A percentile compares a stretch with the other conserved stretches of the same genome.
phyloP scores from a whole-genome alignment of 2,888 invertebrate genomes.

The Macropis europaea region DNA sequence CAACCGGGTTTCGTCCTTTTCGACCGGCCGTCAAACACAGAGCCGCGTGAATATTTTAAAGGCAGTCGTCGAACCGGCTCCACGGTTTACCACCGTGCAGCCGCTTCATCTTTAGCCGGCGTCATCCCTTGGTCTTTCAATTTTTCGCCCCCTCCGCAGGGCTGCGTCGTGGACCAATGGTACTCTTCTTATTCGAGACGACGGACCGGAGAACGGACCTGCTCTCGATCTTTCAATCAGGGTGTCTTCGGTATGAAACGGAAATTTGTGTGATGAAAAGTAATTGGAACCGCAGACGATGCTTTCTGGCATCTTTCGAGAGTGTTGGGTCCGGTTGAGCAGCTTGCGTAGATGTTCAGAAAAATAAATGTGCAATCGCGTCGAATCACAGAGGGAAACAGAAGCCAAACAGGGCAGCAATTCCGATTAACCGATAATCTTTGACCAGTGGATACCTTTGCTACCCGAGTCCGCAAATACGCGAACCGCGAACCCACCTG shows the following conservation, averaged over 20 bases:
- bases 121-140: not conserved
- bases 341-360: not conserved
- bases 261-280: too few relatives aligned
- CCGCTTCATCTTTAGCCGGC: constrained; percentile 53
- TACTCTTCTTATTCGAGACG: too few relatives aligned
- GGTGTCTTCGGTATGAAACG: not conserved
- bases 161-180: not conserved
- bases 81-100: too few relatives aligned
- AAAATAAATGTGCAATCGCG: not conserved
- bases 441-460: constrained; percentile 54
- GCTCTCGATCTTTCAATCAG: not conserved
- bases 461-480: constrained; percentile 50
- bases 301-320: not conserved
- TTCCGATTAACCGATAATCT: constrained; percentile 48
- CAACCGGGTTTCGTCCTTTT: constrained; percentile 33
- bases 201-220: too few relatives aligned
- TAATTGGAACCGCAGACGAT: too few relatives aligned
- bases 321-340: not conserved
- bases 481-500: constrained; percentile 33
- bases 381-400: constrained; percentile 28
- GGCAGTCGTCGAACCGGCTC: constrained; percentile 11
- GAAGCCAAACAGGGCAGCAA: constrained; percentile 34
- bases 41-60: constrained; percentile 62
- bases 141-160: not conserved
- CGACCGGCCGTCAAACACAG: constrained; percentile 58